These are phyloP conservation scores for Campopleginae sp. DNA, from an alignment of 2,888 invertebrate genomes.

Conservation along the genomic window DNA sequence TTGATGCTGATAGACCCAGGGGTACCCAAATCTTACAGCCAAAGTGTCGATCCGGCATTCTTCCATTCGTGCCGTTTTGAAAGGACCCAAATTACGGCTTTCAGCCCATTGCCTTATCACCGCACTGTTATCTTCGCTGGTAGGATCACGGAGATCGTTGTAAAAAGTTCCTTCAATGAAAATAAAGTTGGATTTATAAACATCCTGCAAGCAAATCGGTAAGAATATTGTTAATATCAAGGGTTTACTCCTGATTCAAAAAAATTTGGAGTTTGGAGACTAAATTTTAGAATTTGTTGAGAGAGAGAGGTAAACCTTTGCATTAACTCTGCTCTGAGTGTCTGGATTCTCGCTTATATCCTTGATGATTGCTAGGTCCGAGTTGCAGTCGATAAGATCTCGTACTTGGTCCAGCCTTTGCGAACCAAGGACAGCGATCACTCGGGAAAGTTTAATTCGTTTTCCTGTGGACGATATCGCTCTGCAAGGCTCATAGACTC, in stretches of 20 bases:
- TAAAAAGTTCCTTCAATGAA: slow-evolving; percentile 93
- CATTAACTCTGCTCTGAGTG: not conserved
- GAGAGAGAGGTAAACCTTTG: slow-evolving; percentile 55
- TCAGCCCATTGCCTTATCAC: slow-evolving; percentile 88
- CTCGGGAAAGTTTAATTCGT: slow-evolving; percentile 80
- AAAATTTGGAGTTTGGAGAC: slow-evolving; percentile 23
- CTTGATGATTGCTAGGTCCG: slow-evolving; percentile 87
- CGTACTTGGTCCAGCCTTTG: slow-evolving; percentile 90
- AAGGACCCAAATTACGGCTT: slow-evolving; percentile 84
- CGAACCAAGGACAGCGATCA: slow-evolving; percentile 88
- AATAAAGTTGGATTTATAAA: slow-evolving; percentile 90
- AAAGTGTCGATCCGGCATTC: slow-evolving; percentile 81
- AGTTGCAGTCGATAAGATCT: slow-evolving; percentile 90
- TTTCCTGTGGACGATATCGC: slow-evolving; percentile 60
- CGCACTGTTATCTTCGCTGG: slow-evolving; percentile 88
- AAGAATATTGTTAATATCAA: not conserved
- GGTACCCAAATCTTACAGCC: slow-evolving; percentile 86
- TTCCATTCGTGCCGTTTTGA: slow-evolving; percentile 86
- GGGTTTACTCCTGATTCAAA: not conserved
- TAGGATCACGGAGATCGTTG: slow-evolving; percentile 88
- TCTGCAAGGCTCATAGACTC: slow-evolving; percentile 85
- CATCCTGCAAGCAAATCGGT: slow-evolving; percentile 84
- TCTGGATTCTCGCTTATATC: slow-evolving; percentile 87
- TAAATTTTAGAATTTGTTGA: not conserved
- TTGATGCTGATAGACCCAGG: slow-evolving; percentile 95